Conservation (phyloP, 2,113 vertebrate genomes). For the Acrocephalus arundinaceus region DNA sequence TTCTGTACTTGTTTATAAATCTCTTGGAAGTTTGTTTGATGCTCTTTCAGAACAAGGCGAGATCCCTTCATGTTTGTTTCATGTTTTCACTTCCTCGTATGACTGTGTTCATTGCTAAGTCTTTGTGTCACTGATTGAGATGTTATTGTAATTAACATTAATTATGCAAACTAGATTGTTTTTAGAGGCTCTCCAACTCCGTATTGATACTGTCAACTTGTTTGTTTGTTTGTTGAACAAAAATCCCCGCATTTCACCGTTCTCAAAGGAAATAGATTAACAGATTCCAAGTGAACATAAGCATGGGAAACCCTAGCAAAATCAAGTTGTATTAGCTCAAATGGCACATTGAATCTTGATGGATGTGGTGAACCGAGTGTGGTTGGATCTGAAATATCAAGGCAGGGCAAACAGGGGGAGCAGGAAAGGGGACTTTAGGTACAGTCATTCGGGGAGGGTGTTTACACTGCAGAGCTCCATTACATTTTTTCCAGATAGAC, state of each 20-base stretch:
- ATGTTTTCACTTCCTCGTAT: conserved; percentile 54
- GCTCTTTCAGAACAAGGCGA: neutral
- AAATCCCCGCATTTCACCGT: neutral
- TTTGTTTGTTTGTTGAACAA: conserved; percentile 47
- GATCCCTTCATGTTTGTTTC: conserved; percentile 48
- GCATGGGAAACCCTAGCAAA: neutral
- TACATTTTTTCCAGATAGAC: neutral
- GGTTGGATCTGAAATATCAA: neutral
- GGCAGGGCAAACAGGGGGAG: neutral
- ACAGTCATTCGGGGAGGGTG: neutral
- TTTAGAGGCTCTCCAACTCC: conserved; percentile 53
- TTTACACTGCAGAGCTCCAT: neutral
- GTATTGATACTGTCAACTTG: conserved; percentile 54
- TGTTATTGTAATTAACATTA: conserved; percentile 68
- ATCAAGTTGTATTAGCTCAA: neutral
- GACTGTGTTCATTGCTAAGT: conserved; percentile 48
- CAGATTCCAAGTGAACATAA: neutral
- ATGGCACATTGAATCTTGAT: neutral
- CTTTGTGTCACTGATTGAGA: conserved; percentile 64
- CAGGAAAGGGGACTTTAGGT: neutral
- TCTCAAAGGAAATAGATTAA: neutral
- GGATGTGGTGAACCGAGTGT: neutral
- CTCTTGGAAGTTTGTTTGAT: conserved; percentile 47
- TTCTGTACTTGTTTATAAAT: neutral
- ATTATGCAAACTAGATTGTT: conserved; percentile 60